These are phyloP conservation scores for Alviniconcha marisindica DNA, from an alignment of 1,140 invertebrate species.

Conservation along the genomic window DNA sequence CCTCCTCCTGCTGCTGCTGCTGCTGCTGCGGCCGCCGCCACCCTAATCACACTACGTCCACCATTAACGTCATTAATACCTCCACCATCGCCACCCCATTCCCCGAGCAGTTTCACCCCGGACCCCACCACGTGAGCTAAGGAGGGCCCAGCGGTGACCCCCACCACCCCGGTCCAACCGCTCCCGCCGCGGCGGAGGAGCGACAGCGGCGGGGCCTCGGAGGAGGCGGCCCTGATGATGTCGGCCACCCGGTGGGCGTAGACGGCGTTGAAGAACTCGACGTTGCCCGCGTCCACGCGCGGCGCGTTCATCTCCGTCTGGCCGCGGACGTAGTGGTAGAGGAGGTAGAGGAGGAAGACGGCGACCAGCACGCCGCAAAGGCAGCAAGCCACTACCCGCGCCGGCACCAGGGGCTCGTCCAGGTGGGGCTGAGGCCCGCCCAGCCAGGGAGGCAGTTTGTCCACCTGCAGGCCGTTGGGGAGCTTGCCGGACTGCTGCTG, in stretches of 20 bases:
- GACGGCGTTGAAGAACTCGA: constrained; percentile 25
- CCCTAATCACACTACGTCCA: too few species aligned
- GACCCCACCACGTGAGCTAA: background rate
- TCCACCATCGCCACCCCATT: background rate
- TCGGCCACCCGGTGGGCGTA: constrained; percentile 18
- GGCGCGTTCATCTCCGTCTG: constrained; percentile 18
- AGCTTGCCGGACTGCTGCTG: too few species aligned
- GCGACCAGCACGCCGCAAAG: constrained; percentile 4
- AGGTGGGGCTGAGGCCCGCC: background rate
- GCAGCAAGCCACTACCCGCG: background rate
- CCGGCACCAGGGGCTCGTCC: constrained; percentile 1
- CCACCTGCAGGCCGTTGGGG: background rate
- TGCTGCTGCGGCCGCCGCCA: background rate
- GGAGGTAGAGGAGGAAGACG: constrained; percentile 19
- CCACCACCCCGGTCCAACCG: background rate
- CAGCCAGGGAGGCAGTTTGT: background rate
- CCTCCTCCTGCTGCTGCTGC: background rate
- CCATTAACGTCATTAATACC: too few species aligned
- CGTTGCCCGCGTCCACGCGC: constrained; percentile 21
- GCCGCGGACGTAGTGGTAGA: constrained; percentile 26
- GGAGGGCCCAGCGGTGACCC: background rate
- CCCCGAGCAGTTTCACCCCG: background rate
- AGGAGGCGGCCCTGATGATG: background rate
- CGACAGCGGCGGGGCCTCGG: background rate
- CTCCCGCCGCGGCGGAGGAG: too few species aligned